These are phyloP conservation scores for Pipa parva DNA, from an alignment of 2,113 vertebrate species.

Conservation along the genomic window DNA sequence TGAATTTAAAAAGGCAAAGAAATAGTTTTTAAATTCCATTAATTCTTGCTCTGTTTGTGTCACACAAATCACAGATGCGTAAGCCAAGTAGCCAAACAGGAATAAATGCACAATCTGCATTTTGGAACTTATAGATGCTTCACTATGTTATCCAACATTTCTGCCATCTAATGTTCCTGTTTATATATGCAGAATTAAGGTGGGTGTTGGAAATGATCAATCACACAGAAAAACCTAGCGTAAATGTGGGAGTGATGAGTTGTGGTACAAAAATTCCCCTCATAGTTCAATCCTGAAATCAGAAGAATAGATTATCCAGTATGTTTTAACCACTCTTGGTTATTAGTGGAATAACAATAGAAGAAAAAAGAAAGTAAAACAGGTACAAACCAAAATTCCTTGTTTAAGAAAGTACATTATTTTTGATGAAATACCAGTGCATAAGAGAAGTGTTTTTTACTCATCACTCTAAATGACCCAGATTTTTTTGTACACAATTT, in stretches of 20 bases:
- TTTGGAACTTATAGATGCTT: not conserved
- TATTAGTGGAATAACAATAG: not conserved
- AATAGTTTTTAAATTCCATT: not conserved
- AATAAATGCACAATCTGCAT: not conserved
- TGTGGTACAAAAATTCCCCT: not conserved
- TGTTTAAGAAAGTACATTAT: not conserved
- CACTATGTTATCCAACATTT: not conserved
- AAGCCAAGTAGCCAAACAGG: not conserved
- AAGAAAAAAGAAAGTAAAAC: not conserved
- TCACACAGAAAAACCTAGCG: not conserved
- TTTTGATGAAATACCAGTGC: not conserved
- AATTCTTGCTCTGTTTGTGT: not conserved
- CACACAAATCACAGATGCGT: not conserved
- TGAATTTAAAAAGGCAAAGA: too few species aligned
- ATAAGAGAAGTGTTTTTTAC: not conserved
- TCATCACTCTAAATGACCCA: not conserved
- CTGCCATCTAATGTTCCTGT: not conserved
- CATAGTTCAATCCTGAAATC: not conserved
- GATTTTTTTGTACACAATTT: not conserved
- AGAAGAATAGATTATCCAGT: not conserved
- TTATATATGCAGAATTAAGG: not conserved
- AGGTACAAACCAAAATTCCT: not conserved
- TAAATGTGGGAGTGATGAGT: not conserved
- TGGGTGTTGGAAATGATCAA: not conserved
- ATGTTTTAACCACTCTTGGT: not conserved